Base-by-base conservation (phyloP, 2,888 invertebrate genomes). In the Cerastoderma edule region DNA sequence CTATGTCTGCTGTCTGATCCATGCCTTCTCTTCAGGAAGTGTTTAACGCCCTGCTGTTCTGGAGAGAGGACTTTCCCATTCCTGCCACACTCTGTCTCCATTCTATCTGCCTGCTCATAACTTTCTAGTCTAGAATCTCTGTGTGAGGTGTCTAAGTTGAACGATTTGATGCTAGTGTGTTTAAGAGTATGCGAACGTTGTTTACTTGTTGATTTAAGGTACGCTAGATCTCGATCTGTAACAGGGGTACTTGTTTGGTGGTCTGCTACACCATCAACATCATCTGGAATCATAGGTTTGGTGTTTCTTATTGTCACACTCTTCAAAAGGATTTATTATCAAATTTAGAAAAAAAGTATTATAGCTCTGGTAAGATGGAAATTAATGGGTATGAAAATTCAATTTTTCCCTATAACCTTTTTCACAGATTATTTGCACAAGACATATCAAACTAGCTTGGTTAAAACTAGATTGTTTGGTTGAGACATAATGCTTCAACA, bases 191-290 rank as follows among this genome's bases (percentile, higher is more conserved):
- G 75, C 6, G 71, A 66, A 30, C 63, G 33, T 32, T 78, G 71
- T 30, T 68, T n/a, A 35, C 57, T 65, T 10, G 77, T 66, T 10
- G 80, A 71, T 50, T 75, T 76, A 5, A 71, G 63, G 35, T 73
- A 78, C 13, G 78, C 71, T 1, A 81, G 67, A 56, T 78, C 81
- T 16, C 71, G 53, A 8, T 75, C 70, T 30, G 81, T 76, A 0
- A 81, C 78, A 16, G 81, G 81, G 0, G 81, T 81, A 27, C 81
- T 81, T 0, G 81, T 81, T 10, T 80, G 80, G 24, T 67, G 74
- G n/a, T 68, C 67, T 35, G 6, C 27, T 27, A 54, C 63, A 8
- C 16, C 39, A 13, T 46, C 63, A 10, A 10, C 16, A 13, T 54
- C 32, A n/a, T 50, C 69, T 32, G 35, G n/a, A 32, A 33, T 6